Evolutionary conservation across 1,140 invertebrate genomes (phyloP).

Genomic region (Proctacanthus coquilletti): DNA sequence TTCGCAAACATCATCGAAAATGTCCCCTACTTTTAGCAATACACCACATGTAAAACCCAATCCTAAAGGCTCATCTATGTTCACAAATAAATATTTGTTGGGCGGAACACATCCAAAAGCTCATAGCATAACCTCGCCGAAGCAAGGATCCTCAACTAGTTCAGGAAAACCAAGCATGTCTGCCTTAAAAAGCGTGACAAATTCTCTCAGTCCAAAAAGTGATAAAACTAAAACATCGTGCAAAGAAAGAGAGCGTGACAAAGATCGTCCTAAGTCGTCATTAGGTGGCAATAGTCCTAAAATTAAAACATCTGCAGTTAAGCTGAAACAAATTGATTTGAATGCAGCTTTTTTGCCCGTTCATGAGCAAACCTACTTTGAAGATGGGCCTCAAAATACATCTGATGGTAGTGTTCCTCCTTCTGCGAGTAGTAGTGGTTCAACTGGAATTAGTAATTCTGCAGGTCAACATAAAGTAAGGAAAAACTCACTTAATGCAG

Average conservation of each 20-base stretch:
- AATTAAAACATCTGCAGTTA: slow-evolving; percentile 44
- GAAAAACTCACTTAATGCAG: slow-evolving; percentile 65
- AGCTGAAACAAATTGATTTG: slow-evolving; percentile 50
- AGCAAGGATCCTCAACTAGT: slow-evolving; percentile 48
- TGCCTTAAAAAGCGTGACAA: slow-evolving; percentile 58
- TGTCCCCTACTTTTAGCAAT: no score
- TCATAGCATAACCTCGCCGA: slow-evolving; percentile 53
- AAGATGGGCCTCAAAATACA: not conserved
- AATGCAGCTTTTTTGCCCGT: slow-evolving; percentile 30
- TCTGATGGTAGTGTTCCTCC: not conserved
- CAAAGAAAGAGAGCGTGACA: slow-evolving; percentile 16
- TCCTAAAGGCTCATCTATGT: no score
- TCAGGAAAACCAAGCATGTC: slow-evolving; percentile 81
- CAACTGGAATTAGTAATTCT: not conserved
- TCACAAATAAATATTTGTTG: no score
- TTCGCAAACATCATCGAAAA: not conserved
- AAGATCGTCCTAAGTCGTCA: slow-evolving; percentile 17
- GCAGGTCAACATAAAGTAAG: slow-evolving; percentile 32
- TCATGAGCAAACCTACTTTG: not conserved
- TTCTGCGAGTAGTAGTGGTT: not conserved
- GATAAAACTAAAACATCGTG: slow-evolving; percentile 32
- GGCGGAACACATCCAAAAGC: no score
- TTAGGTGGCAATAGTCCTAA: slow-evolving; percentile 45
- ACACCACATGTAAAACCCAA: no score
- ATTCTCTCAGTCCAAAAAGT: slow-evolving; percentile 24